These are phyloP conservation scores for Poeciliopsis infans DNA, from an alignment of 2,797 vertebrate genomes.

Conservation along the genomic window DNA sequence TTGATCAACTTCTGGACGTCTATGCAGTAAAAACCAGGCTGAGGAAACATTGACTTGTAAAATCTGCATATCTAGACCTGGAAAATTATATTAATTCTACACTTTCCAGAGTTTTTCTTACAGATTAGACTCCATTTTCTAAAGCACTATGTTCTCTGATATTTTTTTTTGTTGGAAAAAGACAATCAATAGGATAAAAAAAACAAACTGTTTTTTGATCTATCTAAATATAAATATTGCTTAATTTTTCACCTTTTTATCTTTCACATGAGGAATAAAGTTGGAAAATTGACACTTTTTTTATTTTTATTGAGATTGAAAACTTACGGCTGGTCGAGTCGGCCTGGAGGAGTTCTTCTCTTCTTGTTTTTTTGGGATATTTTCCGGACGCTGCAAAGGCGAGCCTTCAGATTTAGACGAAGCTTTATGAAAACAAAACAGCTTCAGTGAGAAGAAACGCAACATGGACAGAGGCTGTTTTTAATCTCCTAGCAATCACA, in stretches of 20 bases:
- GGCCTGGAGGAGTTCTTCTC: constrained; percentile 87
- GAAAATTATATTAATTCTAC: not conserved
- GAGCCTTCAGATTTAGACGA: constrained; percentile 89
- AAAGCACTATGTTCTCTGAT: not conserved
- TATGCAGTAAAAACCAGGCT: not conserved
- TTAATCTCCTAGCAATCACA: not conserved
- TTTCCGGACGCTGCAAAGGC: constrained; percentile 85
- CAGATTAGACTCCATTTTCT: not conserved
- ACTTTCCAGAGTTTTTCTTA: not conserved
- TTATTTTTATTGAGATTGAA: not conserved
- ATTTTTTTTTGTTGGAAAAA: not conserved
- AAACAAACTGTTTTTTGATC: too few relatives aligned
- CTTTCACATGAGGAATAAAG: not conserved
- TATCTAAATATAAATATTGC: not conserved
- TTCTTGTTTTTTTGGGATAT: constrained; percentile 82
- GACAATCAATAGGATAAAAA: too few relatives aligned
- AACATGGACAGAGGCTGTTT: not conserved
- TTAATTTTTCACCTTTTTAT: not conserved
- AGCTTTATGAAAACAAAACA: constrained; percentile 67
- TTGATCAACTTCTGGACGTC: not conserved
- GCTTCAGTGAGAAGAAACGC: constrained; percentile 21
- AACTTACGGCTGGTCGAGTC: constrained; percentile 88
- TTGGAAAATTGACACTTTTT: not conserved
- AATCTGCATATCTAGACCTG: not conserved
- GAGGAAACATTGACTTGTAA: not conserved